Conservation (phyloP, 2,113 vertebrate species). For the Alethe castanea region DNA sequence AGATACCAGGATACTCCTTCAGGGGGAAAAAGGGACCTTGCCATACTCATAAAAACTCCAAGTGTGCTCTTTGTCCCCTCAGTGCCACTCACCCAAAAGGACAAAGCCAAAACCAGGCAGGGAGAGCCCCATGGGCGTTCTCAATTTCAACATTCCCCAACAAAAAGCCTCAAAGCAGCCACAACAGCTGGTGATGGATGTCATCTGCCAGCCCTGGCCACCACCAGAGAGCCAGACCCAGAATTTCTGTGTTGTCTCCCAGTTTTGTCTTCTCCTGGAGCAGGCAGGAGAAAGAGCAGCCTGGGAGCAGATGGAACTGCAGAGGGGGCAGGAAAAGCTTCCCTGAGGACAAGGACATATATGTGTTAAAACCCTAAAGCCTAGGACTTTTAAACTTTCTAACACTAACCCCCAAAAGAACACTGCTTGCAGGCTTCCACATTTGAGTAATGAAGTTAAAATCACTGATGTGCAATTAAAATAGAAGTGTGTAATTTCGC, state of each 20-base stretch:
- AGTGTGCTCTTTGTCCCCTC: neutral
- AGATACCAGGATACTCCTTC: neutral
- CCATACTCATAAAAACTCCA: neutral
- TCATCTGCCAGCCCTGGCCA: neutral
- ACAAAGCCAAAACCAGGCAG: neutral
- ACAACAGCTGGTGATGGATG: rapidly evolving
- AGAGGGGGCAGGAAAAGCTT: neutral
- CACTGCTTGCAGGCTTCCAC: too few relatives aligned
- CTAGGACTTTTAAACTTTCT: too few relatives aligned
- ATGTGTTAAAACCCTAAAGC: too few relatives aligned
- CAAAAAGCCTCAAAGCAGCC: neutral
- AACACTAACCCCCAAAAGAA: too few relatives aligned
- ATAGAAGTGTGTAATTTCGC: too few relatives aligned
- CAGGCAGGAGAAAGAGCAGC: neutral
- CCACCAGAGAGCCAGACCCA: neutral
- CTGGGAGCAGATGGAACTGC: neutral
- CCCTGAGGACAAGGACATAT: neutral
- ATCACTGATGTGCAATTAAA: too few relatives aligned
- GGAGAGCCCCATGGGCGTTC: neutral
- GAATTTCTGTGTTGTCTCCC: neutral
- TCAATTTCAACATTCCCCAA: neutral
- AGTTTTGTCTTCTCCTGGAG: neutral
- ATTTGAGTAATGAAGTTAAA: too few relatives aligned
- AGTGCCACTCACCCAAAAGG: neutral
- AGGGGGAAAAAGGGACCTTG: neutral